A percentile compares a stretch with the other conserved stretches of the same genome.
Conservation (phyloP, 2,113 vertebrate genomes). For the Apistogramma diplotaenia region DNA sequence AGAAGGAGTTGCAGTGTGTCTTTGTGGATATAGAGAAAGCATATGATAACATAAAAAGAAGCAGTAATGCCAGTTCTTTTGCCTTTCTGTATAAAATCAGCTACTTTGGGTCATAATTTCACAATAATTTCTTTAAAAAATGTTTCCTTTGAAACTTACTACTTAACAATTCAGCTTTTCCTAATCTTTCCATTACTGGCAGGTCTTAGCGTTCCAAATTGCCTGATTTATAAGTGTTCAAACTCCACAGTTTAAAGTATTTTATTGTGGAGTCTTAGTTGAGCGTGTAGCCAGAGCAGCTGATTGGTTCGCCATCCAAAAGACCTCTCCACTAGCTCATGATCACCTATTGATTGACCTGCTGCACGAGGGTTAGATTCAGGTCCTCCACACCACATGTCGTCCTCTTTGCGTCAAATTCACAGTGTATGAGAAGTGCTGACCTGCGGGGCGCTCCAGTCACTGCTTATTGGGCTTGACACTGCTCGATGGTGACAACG, state of each 20-base stretch:
- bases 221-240: not conserved
- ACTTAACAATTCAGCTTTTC: not conserved
- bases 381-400: not conserved
- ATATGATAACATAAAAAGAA: not conserved
- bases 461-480: slow-evolving; percentile 57
- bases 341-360: slow-evolving; percentile 48
- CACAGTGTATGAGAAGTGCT: not conserved
- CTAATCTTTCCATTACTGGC: not conserved
- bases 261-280: not conserved
- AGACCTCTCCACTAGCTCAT: not conserved
- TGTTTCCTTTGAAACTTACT: not conserved
- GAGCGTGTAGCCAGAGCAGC: not conserved
- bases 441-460: slow-evolving; percentile 43
- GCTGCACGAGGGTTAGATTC: slow-evolving; percentile 4
- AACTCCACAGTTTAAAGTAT: not conserved
- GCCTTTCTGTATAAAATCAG: not conserved
- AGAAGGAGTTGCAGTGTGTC: not conserved
- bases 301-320: not conserved
- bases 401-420: not conserved
- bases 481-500: slow-evolving; percentile 62
- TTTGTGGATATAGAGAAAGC: not conserved
- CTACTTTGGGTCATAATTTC: not conserved
- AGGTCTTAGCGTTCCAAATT: not conserved
- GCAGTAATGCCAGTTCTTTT: not conserved
- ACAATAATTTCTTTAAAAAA: not conserved